Base-by-base conservation (phyloP, 2,888 invertebrate genomes). In the Microplitis deprimator region DNA sequence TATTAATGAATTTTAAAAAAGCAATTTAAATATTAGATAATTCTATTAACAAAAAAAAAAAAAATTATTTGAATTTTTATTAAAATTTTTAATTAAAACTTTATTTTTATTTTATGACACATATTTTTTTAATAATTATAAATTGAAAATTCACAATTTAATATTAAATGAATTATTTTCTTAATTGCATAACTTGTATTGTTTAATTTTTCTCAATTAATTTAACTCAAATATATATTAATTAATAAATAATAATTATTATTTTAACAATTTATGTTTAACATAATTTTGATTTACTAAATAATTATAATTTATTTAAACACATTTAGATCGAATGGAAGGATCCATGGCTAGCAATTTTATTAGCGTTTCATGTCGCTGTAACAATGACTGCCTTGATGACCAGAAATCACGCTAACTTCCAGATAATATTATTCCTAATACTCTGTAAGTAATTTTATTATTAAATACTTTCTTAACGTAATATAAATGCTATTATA, bases 261-360 rank as follows among this genome's bases (percentile, higher is more conserved):
- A 50, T 50, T 50, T 50, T 2, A 8, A 50, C 50, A 4, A 50
- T 50, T 50, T 10, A 50, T 50, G 13, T 50, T 50, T 50, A 50
- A 10, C 50, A 50, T 10, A 50, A 50, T 39, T 10, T 6, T 13
- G n/a, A 65, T 17, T 10, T 20, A 20, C 20, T 16, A 68, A 64
- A 64, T 41, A 73, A n/a, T 65, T 71, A 38, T 16, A 4, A 60
- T 75, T 71, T 69, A 73, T 16, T 38, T 38, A 10, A 16, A 62
- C 91, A 40, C n/a, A 41, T 92, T 86, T 91, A 96, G 96, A 96
- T 97, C 89, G 96, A 97, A 88, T 97, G 96, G 96, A 92, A 92
- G 84, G 97, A 97, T 89, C 96, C 96, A 6, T 96, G 96, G 96
- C 91, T 97, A 13, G 94, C 96, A 80, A 94, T 93, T 16, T 90